Conservation (phyloP, 2,888 invertebrate genomes). For the Netelia inedita region DNA sequence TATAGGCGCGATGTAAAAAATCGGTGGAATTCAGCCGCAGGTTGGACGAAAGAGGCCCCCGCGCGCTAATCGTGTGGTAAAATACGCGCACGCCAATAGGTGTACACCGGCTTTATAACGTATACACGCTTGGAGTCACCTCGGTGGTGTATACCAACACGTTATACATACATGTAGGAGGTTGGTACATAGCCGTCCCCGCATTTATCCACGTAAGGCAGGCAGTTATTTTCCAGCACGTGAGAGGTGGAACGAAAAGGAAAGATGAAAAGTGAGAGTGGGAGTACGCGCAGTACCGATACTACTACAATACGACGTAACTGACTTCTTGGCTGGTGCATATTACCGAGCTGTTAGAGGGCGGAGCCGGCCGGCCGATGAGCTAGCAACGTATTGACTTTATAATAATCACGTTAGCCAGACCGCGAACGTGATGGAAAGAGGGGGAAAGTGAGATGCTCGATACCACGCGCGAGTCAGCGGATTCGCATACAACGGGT, state of each 20-base stretch:
- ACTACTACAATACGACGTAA: slow-evolving; percentile 80
- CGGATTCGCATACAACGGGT: slow-evolving; percentile 79
- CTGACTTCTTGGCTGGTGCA: slow-evolving; percentile 84
- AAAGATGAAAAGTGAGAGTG: slow-evolving; percentile 54
- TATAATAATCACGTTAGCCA: slow-evolving; percentile 85
- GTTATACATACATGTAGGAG: background rate
- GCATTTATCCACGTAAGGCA: slow-evolving; percentile 54
- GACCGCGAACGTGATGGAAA: slow-evolving; percentile 76
- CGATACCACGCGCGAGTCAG: slow-evolving; percentile 80
- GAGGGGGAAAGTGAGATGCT: slow-evolving; percentile 70
- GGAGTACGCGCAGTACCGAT: slow-evolving; percentile 68
- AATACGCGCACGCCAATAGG: slow-evolving; percentile 48
- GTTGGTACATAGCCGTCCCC: slow-evolving; percentile 30
- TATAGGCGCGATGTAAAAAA: background rate
- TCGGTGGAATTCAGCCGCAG: slow-evolving; percentile 12
- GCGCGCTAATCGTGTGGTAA: slow-evolving; percentile 34
- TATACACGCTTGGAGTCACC: slow-evolving; percentile 17
- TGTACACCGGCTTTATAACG: slow-evolving; percentile 24
- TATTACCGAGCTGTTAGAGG: slow-evolving; percentile 85
- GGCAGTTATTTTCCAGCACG: slow-evolving; percentile 61
- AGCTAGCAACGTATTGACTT: slow-evolving; percentile 85
- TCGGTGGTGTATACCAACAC: background rate
- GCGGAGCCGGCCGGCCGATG: slow-evolving; percentile 84
- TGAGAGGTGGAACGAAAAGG: slow-evolving; percentile 56
- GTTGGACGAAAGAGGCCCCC: slow-evolving; percentile 42